Evolutionary conservation across 2,113 vertebrate species (phyloP), one percentile per base, ranked within the genome.

Genomic region (Phrynosoma platyrhinos): DNA sequence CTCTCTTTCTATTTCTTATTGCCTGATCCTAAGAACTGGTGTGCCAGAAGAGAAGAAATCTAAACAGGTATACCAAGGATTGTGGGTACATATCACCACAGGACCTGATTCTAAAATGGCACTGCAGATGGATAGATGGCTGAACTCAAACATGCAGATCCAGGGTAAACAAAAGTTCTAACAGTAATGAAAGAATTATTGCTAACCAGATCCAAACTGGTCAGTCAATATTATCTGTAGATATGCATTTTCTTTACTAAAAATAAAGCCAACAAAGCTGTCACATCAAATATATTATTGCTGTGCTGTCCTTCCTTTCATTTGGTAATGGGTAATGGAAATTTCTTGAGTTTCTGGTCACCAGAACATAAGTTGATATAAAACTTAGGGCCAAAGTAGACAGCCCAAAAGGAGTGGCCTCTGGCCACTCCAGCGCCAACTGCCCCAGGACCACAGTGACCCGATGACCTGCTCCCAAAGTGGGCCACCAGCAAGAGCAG

Each of bases 1-100:
- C 95, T 96, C 94, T 90, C 92, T 86, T 90, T 82, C 62, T 47
- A 40, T 42, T 68, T 40, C 47, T 89, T 74, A 71, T 79, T 91
- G 93, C 4, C 5, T 93, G 83, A 69, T 30, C 81, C 74, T 69
- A 68, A 83, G 32, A 83, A 68, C 10, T 69, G 16, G 53, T 78
- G 21, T 52, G 32, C n/a, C 23, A 13, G n/a, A 18, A n/a, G 27
- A 23, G n/a, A 89, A 89, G 95, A 93, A 85, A 72, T 55, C 90
- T 55, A 58, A 83, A 83, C 23, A 53, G 77, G 6, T 78, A 83
- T 68, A 40, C 64, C 8, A 78, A 88, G 40, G 69, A 83, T 42
- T 18, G 72, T 30, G 9, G 18, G 12, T 40, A 18, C 71, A 74
- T 32, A 75, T 32, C 10, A 36, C 27, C 69, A 75, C n/a, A 75